Evolutionary conservation across 2,797 vertebrate genomes (phyloP).

Genomic region (Mycteria americana): DNA sequence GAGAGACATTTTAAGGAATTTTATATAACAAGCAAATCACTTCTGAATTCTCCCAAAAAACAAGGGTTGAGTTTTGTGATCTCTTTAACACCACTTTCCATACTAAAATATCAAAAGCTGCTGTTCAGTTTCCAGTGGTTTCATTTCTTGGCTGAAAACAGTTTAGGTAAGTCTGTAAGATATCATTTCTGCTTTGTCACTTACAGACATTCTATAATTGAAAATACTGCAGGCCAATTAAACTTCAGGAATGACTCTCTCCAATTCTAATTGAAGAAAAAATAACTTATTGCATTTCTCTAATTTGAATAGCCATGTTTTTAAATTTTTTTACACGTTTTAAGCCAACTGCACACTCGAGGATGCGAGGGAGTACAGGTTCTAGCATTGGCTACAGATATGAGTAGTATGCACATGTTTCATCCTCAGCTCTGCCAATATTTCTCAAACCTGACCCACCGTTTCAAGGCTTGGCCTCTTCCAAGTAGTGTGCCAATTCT

Average conservation of each 20-base stretch:
- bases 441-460: not conserved
- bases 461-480: not conserved
- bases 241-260: not conserved
- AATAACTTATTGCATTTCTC: not conserved
- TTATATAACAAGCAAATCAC: not conserved
- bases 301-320: not conserved
- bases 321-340: not conserved
- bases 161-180: not conserved
- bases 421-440: not conserved
- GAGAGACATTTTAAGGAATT: conserved; percentile 1
- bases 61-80: not conserved
- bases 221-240: not conserved
- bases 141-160: conserved; percentile 1
- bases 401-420: not conserved
- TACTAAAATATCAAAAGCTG: conserved; percentile 18
- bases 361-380: not conserved
- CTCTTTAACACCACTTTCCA: not conserved
- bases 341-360: not conserved
- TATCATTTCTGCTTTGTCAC: not conserved
- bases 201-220: not conserved
- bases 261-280: not conserved
- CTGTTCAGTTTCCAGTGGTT: not conserved
- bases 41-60: conserved; percentile 1
- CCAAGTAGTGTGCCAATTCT: not conserved
- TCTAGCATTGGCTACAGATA: not conserved